These are phyloP conservation scores for Istiophorus platypterus DNA, from an alignment of 2,113 vertebrate genomes.

Conservation along the genomic window DNA sequence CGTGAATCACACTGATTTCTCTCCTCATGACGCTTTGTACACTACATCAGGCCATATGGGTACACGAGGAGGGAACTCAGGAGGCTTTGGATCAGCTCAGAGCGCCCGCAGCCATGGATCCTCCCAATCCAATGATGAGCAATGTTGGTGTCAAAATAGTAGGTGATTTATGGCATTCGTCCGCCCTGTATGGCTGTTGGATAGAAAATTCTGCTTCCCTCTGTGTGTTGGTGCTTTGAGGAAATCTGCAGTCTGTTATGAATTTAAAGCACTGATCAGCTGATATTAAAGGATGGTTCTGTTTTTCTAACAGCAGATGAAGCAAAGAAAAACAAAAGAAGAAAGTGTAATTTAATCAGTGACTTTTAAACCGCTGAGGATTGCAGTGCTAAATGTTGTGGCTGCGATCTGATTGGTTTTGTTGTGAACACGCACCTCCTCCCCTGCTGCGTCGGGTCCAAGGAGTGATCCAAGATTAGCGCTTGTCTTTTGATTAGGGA, in stretches of 20 bases:
- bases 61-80: conserved; percentile 37
- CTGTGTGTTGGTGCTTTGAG: conserved; percentile 1
- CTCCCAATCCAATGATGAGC: conserved; percentile 46
- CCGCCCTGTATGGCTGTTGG: conserved; percentile 13
- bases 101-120: conserved; percentile 36
- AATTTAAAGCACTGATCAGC: neutral
- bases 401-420: conserved; percentile 44
- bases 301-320: neutral
- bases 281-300: neutral
- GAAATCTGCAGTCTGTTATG: neutral
- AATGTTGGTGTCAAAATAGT: conserved; percentile 38
- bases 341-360: conserved; percentile 44
- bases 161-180: conserved; percentile 22
- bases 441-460: neutral
- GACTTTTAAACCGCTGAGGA: conserved; percentile 43
- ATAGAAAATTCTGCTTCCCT: neutral
- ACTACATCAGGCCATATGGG: conserved; percentile 43
- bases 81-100: conserved; percentile 46
- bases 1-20: neutral
- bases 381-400: conserved; percentile 17
- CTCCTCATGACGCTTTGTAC: conserved; percentile 12
- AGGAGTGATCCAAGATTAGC: conserved; percentile 66
- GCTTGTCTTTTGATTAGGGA: conserved; percentile 71
- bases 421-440: conserved; percentile 10
- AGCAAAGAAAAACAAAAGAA: neutral